Conservation (phyloP, 2,797 vertebrate species). For the Sitta carolinensis region DNA sequence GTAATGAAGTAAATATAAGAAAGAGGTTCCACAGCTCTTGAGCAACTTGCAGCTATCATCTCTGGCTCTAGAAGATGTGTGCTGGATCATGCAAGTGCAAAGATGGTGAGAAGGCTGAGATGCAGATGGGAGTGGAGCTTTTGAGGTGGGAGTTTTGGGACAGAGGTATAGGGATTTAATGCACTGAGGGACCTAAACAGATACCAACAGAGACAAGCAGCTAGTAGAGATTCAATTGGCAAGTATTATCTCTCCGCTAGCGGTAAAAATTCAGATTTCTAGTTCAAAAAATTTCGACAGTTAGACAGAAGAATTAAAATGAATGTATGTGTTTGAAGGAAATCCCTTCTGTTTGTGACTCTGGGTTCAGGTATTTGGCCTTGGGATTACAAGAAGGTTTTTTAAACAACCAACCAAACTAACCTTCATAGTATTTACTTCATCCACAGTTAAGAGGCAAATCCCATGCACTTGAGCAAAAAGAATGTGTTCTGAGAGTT, state of each 20-base stretch:
- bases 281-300: not conserved
- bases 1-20: not conserved
- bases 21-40: not conserved
- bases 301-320: not conserved
- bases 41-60: not conserved
- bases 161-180: not conserved
- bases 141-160: not conserved
- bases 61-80: not conserved
- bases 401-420: not conserved
- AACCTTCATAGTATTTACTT: not conserved
- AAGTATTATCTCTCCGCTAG: not conserved
- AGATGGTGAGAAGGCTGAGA: not conserved
- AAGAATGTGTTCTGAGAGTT: not conserved
- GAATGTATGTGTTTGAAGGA: not conserved
- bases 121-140: not conserved
- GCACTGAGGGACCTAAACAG: not conserved
- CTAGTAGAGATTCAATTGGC: not conserved
- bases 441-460: not conserved
- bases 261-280: not conserved
- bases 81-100: not conserved
- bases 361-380: not conserved
- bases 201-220: not conserved
- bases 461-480: not conserved
- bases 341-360: not conserved
- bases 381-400: not conserved